A percentile compares a stretch with the other conserved stretches of the same genome.
Conservation (phyloP, 2,113 vertebrate genomes). For the Anhinga rufa region DNA sequence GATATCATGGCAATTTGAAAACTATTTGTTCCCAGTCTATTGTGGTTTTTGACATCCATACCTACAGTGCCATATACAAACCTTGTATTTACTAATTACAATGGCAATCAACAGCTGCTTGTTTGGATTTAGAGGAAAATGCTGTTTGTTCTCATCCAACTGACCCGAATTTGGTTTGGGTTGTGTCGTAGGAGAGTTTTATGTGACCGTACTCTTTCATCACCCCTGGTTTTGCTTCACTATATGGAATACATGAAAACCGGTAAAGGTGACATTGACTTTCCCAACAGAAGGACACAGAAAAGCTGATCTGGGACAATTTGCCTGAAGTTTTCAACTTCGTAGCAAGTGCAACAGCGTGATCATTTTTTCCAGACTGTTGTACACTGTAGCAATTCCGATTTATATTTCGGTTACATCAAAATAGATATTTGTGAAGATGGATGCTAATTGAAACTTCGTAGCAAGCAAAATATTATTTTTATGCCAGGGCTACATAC, state of each 20-base stretch:
- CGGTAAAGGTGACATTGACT: background rate
- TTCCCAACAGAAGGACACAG: background rate
- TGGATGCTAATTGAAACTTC: background rate
- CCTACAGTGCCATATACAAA: background rate
- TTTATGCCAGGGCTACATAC: fast-evolving
- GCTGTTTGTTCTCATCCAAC: background rate
- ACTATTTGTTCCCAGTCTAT: background rate
- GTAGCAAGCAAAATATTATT: background rate
- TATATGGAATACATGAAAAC: background rate
- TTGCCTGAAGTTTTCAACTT: background rate
- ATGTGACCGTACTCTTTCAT: background rate
- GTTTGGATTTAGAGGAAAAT: background rate
- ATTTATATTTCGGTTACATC: background rate
- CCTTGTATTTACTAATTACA: background rate
- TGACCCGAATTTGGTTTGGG: background rate
- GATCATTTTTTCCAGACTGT: background rate
- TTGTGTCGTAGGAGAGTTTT: background rate
- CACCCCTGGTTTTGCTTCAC: background rate
- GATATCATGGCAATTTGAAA: background rate
- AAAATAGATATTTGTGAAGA: background rate
- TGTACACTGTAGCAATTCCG: background rate
- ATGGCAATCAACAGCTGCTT: background rate
- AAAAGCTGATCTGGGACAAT: background rate
- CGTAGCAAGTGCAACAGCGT: background rate
- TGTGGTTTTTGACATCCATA: background rate